Evolutionary conservation across 2,113 vertebrate species (phyloP).

Genomic region (Gobiocypris rarus): DNA sequence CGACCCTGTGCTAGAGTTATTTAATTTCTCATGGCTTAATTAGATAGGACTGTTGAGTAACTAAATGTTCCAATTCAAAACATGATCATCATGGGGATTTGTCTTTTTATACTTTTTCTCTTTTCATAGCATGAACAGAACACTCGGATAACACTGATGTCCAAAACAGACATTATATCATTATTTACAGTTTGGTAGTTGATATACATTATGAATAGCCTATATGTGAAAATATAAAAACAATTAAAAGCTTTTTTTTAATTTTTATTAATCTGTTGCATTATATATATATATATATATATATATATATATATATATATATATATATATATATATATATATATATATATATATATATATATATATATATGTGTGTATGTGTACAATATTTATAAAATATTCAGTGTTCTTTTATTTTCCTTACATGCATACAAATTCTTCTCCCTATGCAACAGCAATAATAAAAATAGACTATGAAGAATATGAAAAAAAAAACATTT

Average conservation of each 20-base stretch:
- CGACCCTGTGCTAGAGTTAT: slow-evolving; percentile 93
- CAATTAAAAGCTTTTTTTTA: background rate
- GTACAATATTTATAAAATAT: too few relatives aligned
- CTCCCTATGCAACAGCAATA: background rate
- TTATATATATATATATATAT: too few relatives aligned
- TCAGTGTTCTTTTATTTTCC: too few relatives aligned
- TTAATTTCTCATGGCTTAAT: slow-evolving; percentile 97
- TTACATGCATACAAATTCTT: too few relatives aligned
- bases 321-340: too few relatives aligned
- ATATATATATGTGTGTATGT: background rate
- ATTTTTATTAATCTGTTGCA: background rate
- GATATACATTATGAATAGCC: background rate
- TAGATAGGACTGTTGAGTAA: slow-evolving; percentile 88
- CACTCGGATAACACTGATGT: background rate
- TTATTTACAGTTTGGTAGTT: background rate
- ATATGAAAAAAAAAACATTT: too few relatives aligned
- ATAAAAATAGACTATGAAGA: background rate
- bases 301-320: too few relatives aligned
- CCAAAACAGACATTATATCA: background rate
- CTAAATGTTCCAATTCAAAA: slow-evolving; percentile 71
- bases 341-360: too few relatives aligned
- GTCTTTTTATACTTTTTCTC: background rate
- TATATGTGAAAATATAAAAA: background rate
- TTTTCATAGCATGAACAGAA: background rate
- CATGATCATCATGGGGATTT: slow-evolving; percentile 42